phyloP scores from a whole-genome alignment of 2,113 vertebrate species.

The Maccullochella peelii region DNA sequence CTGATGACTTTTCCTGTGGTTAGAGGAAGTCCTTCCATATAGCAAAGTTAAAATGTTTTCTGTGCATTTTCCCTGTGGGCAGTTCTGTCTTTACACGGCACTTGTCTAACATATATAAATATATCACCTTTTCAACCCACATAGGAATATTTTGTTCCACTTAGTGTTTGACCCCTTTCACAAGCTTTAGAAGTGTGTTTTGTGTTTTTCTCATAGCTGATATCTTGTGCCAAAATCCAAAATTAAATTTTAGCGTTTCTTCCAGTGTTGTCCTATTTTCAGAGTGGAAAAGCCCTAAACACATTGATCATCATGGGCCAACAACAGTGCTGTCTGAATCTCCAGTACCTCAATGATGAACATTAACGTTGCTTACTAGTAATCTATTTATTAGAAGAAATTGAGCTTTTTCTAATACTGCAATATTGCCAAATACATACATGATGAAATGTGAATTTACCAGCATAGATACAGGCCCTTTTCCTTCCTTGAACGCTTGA shows the following conservation, averaged over 20 bases:
- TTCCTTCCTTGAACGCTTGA: neutral
- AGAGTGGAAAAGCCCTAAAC: neutral
- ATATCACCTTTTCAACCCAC: neutral
- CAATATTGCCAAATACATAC: neutral
- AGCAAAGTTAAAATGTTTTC: neutral
- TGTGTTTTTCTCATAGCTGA: neutral
- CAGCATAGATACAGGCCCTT: neutral
- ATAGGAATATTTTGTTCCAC: neutral
- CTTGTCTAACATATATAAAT: neutral
- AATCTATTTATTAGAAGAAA: neutral
- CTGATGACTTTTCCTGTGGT: slow-evolving; percentile 21
- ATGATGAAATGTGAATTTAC: neutral
- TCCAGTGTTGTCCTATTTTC: neutral
- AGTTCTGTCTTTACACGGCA: neutral
- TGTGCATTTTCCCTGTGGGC: slow-evolving; percentile 2
- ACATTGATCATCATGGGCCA: too few relatives aligned
- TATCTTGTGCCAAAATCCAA: neutral
- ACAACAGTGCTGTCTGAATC: too few relatives aligned
- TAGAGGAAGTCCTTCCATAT: slow-evolving; percentile 9
- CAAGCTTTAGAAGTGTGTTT: neutral
- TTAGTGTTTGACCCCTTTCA: neutral
- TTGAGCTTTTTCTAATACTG: neutral
- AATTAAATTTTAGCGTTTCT: neutral
- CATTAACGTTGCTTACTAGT: neutral
- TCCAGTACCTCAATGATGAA: too few relatives aligned